phyloP scores from a whole-genome alignment of 2,797 vertebrate genomes.

The Neosalanx taihuensis region DNA sequence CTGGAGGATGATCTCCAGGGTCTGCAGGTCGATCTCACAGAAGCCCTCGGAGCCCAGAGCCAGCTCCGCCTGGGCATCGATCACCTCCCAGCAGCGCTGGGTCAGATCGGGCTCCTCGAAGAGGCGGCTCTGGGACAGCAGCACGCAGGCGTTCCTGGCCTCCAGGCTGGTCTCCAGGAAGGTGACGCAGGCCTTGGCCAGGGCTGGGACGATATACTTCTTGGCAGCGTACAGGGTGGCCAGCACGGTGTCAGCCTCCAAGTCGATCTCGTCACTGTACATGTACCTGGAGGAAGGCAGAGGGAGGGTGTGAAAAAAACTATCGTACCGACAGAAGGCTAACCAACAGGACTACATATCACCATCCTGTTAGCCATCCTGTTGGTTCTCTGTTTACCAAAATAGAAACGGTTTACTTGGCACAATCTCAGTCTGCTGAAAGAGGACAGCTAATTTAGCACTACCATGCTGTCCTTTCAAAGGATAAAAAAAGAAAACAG shows the following conservation, averaged over 20 bases:
- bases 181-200: slow-evolving; percentile 92
- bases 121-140: slow-evolving; percentile 94
- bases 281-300: slow-evolving; percentile 80
- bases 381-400: slow-evolving; percentile 1
- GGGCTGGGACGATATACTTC: slow-evolving; percentile 93
- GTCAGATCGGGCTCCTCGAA: slow-evolving; percentile 96
- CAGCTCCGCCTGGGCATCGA: slow-evolving; percentile 96
- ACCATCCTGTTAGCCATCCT: slow-evolving; percentile 1
- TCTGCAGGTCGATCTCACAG: slow-evolving; percentile 89
- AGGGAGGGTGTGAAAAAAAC: neutral
- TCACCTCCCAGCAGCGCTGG: slow-evolving; percentile 97
- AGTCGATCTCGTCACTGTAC: slow-evolving; percentile 97
- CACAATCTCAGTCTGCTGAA: neutral
- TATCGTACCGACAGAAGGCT: neutral
- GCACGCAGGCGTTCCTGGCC: slow-evolving; percentile 92
- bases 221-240: slow-evolving; percentile 95
- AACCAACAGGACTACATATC: slow-evolving; percentile 18
- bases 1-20: slow-evolving; percentile 87
- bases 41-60: slow-evolving; percentile 91
- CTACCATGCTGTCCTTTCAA: slow-evolving; percentile 17
- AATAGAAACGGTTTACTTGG: slow-evolving; percentile 23
- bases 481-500: neutral
- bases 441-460: slow-evolving; percentile 24
- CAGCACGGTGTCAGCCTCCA: slow-evolving; percentile 94
- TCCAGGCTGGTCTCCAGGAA: slow-evolving; percentile 97